These are phyloP conservation scores for Acronicta leporina DNA, from an alignment of 2,888 invertebrate species.

Conservation along the genomic window DNA sequence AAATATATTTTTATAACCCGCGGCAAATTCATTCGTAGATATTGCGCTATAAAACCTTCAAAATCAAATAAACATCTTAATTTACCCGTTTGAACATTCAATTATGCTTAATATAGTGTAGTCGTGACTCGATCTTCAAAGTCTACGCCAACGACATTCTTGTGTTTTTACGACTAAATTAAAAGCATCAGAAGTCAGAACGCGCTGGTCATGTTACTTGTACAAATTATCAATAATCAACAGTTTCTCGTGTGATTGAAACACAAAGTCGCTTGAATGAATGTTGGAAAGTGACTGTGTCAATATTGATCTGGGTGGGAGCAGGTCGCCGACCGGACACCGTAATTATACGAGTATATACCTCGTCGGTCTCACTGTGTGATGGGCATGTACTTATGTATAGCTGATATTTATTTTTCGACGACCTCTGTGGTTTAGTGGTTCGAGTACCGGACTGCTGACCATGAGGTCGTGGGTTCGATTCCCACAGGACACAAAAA, in stretches of 20 bases:
- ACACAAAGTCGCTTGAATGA: conserved; percentile 56
- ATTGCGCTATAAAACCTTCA: conserved; percentile 20
- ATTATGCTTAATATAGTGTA: conserved; percentile 43
- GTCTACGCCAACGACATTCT: conserved; percentile 46
- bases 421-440: no score
- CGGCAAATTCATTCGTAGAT: conserved; percentile 31
- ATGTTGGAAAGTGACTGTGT: conserved; percentile 64
- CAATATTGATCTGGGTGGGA: conserved; percentile 63
- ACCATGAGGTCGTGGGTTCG: no score
- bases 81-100: conserved; percentile 38
- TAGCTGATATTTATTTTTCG: conserved; percentile 23
- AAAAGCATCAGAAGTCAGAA: conserved; percentile 33
- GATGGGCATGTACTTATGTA: conserved; percentile 31
- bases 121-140: conserved; percentile 43
- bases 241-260: conserved; percentile 58
- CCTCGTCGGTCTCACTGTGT: conserved; percentile 30
- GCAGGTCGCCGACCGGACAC: conserved; percentile 51
- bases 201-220: conserved; percentile 46
- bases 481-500: no score
- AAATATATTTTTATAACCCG: conserved; percentile 6
- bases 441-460: no score
- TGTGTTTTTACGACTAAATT: conserved; percentile 50
- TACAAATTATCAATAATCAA: conserved; percentile 67
- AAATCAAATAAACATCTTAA: conserved; percentile 48
- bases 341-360: conserved; percentile 45